phyloP scores from a whole-genome alignment of 2,797 vertebrate genomes.

The Danio tinwini region DNA sequence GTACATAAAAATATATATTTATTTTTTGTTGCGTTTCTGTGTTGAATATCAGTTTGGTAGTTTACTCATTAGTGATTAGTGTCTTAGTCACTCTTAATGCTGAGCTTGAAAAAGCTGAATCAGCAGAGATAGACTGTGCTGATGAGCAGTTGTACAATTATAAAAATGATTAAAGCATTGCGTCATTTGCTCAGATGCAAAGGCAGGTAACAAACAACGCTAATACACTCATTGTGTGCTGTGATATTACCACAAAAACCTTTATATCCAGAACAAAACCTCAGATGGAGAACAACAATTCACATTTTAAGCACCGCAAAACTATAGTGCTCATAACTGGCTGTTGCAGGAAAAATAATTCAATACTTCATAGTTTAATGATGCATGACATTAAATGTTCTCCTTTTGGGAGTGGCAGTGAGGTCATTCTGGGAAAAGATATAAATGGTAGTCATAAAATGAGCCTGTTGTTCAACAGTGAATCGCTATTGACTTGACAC shows the following conservation, averaged over 20 bases:
- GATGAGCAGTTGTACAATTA: neutral
- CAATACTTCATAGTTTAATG: no score
- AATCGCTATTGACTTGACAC: neutral
- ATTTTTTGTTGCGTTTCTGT: neutral
- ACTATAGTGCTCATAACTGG: no score
- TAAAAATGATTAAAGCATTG: neutral
- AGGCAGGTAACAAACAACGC: no score
- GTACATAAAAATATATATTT: no score
- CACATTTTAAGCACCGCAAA: no score
- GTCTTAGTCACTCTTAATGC: neutral
- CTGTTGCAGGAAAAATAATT: no score
- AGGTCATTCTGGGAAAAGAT: neutral
- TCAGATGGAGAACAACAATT: no score
- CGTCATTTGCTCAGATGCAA: neutral
- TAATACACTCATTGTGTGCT: no score
- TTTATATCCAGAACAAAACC: no score
- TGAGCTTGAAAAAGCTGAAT: neutral
- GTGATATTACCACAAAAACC: no score
- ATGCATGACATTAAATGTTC: neutral
- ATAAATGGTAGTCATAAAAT: conserved; percentile 5
- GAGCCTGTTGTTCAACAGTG: neutral
- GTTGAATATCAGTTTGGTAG: neutral
- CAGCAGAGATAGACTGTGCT: no score
- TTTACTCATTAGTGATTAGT: neutral
- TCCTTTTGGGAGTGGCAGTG: neutral